A percentile compares a stretch with the other conserved stretches of the same genome.
Conservation (phyloP, 2,888 invertebrate species). For the Drosophila cognata region DNA sequence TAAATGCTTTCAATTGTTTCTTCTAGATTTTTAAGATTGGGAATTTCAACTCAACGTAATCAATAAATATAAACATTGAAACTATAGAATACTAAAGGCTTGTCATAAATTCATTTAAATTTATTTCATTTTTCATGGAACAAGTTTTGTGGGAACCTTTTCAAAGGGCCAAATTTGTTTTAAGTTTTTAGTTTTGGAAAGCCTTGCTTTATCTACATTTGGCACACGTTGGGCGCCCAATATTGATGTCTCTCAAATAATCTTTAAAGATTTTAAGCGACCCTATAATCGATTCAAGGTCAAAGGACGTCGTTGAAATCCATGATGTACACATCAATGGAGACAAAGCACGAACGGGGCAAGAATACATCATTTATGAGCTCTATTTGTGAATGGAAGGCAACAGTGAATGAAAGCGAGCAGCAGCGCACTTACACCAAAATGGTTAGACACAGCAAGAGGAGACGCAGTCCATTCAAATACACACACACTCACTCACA, state of each 20-base stretch:
- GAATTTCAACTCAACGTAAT: background rate
- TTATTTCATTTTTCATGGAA: no score
- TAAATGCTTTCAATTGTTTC: background rate
- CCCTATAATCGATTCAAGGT: constrained; percentile 8
- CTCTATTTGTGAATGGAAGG: constrained; percentile 42
- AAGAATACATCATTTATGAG: constrained; percentile 49
- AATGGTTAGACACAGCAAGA: constrained; percentile 12
- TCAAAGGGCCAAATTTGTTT: background rate
- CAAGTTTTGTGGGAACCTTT: background rate
- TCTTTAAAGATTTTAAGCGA: background rate
- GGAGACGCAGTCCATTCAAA: constrained; percentile 7
- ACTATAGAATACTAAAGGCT: background rate
- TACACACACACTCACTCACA: constrained; percentile 13
- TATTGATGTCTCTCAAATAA: background rate
- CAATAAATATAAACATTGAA: background rate
- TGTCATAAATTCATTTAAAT: background rate
- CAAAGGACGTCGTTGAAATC: constrained; percentile 7
- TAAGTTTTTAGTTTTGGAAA: background rate
- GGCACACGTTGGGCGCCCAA: background rate
- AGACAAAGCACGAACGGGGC: background rate
- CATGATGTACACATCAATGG: constrained; percentile 2
- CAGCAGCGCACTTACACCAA: constrained; percentile 24
- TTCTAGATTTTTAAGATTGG: background rate
- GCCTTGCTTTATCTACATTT: background rate
- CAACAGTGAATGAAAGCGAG: constrained; percentile 59